Evolutionary conservation across 2,797 vertebrate species (phyloP).

Genomic region (Diplodus puntazzo): DNA sequence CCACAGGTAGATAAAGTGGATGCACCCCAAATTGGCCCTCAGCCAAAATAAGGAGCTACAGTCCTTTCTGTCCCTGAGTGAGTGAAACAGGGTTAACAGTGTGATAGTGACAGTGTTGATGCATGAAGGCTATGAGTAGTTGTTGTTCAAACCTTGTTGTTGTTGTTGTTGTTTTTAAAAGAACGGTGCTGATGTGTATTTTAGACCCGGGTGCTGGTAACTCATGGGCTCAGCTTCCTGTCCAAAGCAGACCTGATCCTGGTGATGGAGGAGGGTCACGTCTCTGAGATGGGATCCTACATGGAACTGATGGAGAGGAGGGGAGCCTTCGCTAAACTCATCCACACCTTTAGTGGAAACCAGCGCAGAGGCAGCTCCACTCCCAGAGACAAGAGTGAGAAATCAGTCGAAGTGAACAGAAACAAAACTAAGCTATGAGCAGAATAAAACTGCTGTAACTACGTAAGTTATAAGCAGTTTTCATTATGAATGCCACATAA

Average conservation of each 20-base stretch:
- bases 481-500: too few relatives aligned
- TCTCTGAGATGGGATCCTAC: slow-evolving; percentile 93
- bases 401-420: background rate
- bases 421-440: background rate
- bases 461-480: background rate
- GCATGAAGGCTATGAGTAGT: too few relatives aligned
- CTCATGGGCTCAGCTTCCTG: slow-evolving; percentile 90
- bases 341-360: slow-evolving; percentile 80
- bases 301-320: slow-evolving; percentile 88
- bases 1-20: too few relatives aligned
- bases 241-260: slow-evolving; percentile 90
- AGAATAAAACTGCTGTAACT: background rate
- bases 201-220: slow-evolving; percentile 90
- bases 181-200: background rate
- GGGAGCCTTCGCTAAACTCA: slow-evolving; percentile 90
- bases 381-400: slow-evolving; percentile 72
- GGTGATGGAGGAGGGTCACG: slow-evolving; percentile 91
- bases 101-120: too few relatives aligned
- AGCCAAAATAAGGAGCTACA: too few relatives aligned
- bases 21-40: too few relatives aligned
- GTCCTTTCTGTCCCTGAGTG: too few relatives aligned
- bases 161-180: background rate
- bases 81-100: too few relatives aligned
- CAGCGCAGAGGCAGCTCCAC: slow-evolving; percentile 55
- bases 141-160: background rate